These are phyloP conservation scores for Brachypterus glaber DNA, from an alignment of 2,888 invertebrate species.

Conservation along the genomic window DNA sequence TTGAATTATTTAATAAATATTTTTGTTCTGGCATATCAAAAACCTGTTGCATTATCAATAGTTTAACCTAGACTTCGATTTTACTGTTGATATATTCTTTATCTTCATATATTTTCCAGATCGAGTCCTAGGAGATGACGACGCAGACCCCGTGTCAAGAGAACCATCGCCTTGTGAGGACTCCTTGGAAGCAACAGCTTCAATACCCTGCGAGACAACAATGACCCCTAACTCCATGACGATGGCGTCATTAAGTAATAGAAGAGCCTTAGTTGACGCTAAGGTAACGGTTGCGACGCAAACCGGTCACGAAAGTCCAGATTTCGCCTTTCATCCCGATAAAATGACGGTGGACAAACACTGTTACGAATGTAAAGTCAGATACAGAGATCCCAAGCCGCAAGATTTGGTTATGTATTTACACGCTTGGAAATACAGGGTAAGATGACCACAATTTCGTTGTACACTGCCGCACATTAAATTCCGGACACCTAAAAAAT, in stretches of 20 bases:
- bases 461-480: too few relatives aligned
- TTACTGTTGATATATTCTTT: too few relatives aligned
- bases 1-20: too few relatives aligned
- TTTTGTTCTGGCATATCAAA: too few relatives aligned
- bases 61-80: too few relatives aligned
- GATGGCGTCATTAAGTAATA: constrained; percentile 32
- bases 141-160: constrained; percentile 54
- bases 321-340: constrained; percentile 55
- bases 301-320: constrained; percentile 70
- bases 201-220: constrained; percentile 32
- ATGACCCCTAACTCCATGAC: constrained; percentile 27
- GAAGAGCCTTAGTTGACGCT: constrained; percentile 29
- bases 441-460: too few relatives aligned
- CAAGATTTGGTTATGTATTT: constrained; percentile 91
- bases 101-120: constrained; percentile 31
- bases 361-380: constrained; percentile 88
- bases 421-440: constrained; percentile 90
- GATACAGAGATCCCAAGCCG: constrained; percentile 84
- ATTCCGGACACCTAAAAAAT: too few relatives aligned
- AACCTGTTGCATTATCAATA: too few relatives aligned
- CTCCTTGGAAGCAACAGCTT: constrained; percentile 9
- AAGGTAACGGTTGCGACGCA: constrained; percentile 76
- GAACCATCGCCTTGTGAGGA: constrained; percentile 64
- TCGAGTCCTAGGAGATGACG: constrained; percentile 49
- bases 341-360: constrained; percentile 74